Evolutionary conservation across 92 coral and sea anemone species (phyloP).

Genomic region (Meandrina meandrites): DNA sequence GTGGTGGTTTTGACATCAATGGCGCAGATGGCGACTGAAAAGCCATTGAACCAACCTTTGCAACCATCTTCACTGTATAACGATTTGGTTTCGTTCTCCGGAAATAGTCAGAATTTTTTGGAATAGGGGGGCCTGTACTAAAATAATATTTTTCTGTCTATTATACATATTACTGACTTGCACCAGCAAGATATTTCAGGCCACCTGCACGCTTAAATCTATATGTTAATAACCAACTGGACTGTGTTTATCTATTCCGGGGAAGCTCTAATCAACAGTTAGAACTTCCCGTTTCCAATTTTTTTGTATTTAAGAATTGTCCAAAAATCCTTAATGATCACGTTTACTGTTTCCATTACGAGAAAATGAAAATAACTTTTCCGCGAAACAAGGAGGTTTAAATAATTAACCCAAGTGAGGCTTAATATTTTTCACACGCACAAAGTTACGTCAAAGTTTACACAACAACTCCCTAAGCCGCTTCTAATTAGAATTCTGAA

Average conservation of each 20-base stretch:
- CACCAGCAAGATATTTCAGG: not conserved
- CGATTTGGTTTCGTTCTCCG: not conserved
- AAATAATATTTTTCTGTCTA: not conserved
- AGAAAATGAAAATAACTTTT: not conserved
- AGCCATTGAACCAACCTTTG: not conserved
- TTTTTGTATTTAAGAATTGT: not conserved
- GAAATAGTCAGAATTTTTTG: not conserved
- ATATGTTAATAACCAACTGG: not conserved
- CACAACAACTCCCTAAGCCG: not conserved
- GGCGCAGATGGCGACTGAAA: too few species aligned
- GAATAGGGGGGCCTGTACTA: not conserved
- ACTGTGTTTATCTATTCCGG: not conserved
- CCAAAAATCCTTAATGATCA: not conserved
- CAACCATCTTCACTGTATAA: not conserved
- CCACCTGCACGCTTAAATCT: slow-evolving; percentile 17
- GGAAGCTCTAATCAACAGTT: not conserved
- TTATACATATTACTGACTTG: not conserved
- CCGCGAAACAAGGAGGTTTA: not conserved
- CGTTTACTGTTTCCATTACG: not conserved
- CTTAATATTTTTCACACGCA: not conserved
- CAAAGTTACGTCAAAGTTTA: too few species aligned
- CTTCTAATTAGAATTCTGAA: not conserved
- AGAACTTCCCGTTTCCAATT: not conserved
- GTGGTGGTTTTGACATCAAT: not conserved
- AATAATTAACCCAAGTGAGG: not conserved